Conservation (phyloP, 2,797 vertebrate genomes). For the Glossophaga mutica region DNA sequence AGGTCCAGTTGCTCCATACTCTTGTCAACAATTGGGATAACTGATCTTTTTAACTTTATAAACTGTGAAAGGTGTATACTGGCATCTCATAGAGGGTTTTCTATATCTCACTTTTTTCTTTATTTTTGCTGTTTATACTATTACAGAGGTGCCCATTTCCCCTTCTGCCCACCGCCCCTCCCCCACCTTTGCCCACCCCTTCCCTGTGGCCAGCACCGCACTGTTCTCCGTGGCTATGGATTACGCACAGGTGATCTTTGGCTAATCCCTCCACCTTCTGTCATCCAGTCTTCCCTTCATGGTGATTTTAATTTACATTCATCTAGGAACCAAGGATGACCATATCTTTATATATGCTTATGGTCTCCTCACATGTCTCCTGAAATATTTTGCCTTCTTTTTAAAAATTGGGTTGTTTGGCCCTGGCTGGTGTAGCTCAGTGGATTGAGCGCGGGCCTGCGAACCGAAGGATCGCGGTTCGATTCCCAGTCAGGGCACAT, state of each 20-base stretch:
- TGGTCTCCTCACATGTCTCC: not conserved
- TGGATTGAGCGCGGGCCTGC: no score
- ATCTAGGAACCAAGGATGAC: not conserved
- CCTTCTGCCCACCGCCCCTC: no score
- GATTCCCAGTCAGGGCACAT: no score
- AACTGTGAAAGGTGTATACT: not conserved
- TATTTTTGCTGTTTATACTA: not conserved
- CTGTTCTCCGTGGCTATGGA: not conserved
- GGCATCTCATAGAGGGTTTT: not conserved
- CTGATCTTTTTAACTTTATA: not conserved
- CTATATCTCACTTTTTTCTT: not conserved
- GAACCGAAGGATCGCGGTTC: no score
- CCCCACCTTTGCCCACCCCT: not conserved
- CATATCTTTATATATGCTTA: not conserved
- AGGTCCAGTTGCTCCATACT: not conserved
- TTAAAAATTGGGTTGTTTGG: not conserved
- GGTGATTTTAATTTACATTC: not conserved
- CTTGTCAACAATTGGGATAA: not conserved
- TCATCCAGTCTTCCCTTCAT: not conserved
- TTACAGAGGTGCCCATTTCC: not conserved
- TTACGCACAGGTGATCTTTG: not conserved
- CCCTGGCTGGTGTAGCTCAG: no score
- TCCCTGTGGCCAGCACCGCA: not conserved
- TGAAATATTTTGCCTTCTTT: not conserved
- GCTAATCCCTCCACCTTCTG: not conserved